A percentile compares a stretch with the other conserved stretches of the same genome.
Evolutionary conservation across 2,888 invertebrate genomes (phyloP).

Genomic region (Drosophila prolongata): DNA sequence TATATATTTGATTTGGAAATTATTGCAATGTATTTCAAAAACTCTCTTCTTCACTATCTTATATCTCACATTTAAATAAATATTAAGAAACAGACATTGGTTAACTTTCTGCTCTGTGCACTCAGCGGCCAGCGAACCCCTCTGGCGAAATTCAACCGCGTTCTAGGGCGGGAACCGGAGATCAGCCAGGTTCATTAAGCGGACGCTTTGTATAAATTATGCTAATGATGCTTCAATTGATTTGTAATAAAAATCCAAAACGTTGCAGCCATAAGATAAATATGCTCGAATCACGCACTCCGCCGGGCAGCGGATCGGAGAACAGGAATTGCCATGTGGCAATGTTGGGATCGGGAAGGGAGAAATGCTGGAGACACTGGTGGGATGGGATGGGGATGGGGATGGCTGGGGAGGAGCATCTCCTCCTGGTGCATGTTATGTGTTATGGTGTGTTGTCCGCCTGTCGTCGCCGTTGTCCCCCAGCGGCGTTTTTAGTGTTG

Average conservation of each 20-base stretch:
- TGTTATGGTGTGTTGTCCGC: conserved; percentile 28
- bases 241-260: conserved; percentile 85
- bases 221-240: conserved; percentile 85
- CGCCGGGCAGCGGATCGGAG: conserved; percentile 31
- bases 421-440: conserved; percentile 44
- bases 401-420: conserved; percentile 14
- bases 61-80: too few species aligned
- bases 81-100: not conserved
- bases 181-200: conserved; percentile 81
- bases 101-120: not conserved
- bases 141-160: not conserved
- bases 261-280: conserved; percentile 83
- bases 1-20: too few species aligned
- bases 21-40: too few species aligned
- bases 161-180: conserved; percentile 6
- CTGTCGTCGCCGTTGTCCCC: conserved; percentile 39
- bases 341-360: not conserved
- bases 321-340: conserved; percentile 22
- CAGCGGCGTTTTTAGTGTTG: conserved; percentile 45
- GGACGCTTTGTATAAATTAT: conserved; percentile 85
- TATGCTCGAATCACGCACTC: conserved; percentile 84
- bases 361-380: not conserved
- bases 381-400: not conserved
- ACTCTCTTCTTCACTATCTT: too few species aligned
- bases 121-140: not conserved